Evolutionary conservation across 2,888 invertebrate genomes (phyloP), one percentile per base, ranked within the genome.

Genomic region (Agrilus cyanescens): DNA sequence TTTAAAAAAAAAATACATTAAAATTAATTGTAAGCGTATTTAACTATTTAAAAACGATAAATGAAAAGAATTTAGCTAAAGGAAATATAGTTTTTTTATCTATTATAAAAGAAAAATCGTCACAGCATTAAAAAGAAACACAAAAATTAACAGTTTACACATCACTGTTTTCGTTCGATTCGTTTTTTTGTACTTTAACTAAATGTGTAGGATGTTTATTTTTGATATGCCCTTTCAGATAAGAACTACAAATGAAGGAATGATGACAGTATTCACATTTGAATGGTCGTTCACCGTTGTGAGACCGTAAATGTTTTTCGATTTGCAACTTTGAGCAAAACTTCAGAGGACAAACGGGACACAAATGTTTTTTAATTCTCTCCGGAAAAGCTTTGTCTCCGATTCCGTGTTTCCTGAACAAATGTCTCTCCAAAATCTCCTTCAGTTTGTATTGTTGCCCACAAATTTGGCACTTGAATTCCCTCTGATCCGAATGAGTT

Each of bases 51-150:
- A n/a, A n/a, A n/a, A n/a, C 5, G 5, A 18, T 18, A 18, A 18
- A 18, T 18, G 3, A 18, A 18, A 18, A 18, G 5, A 18, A 18
- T 18, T 18, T 4, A 18, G 5, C 5, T 4, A 18, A 18, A 18
- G 25, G 3, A 25, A 25, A 25, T 25, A 25, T n/a, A n/a, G n/a
- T 25, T 25, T 20, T 25, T 25, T 10, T 10, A 25, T 25, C 25
- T 25, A 25, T 2, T 25, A 10, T 25, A 25, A 25, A 25, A 25
- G 8, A 15, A 25, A 32, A 37, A 37, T 34, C 13, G 36, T 32
- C 37, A 41, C 38, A 39, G 37, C 40, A 32, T 33, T 38, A 32
- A 37, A 33, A 40, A 41, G 38, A 41, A 38, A 41, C 36, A 38
- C 33, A 32, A 40, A 18, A 32, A 12, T 40, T 34, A 41, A 25